phyloP scores from a whole-genome alignment of 2,113 vertebrate species.

The Tichodroma muraria region DNA sequence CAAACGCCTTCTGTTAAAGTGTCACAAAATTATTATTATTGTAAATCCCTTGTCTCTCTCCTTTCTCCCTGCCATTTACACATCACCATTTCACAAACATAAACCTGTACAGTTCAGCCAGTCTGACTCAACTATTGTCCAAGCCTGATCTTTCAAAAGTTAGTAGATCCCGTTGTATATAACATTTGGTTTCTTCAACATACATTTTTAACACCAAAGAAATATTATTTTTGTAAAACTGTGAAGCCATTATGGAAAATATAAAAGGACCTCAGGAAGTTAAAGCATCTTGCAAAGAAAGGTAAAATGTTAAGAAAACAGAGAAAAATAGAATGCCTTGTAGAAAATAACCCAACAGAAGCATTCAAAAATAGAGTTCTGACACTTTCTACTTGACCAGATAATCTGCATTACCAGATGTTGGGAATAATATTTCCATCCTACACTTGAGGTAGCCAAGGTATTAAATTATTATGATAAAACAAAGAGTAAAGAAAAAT shows the following conservation, averaged over 20 bases:
- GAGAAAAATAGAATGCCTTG: neutral
- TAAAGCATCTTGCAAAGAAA: neutral
- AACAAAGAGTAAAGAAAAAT: neutral
- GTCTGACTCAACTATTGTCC: neutral
- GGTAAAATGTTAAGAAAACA: neutral
- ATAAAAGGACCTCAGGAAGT: neutral
- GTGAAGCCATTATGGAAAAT: neutral
- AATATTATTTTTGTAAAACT: neutral
- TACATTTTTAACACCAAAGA: neutral
- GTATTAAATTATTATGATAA: neutral
- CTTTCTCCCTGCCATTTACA: neutral
- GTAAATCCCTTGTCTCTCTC: neutral
- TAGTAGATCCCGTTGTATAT: neutral
- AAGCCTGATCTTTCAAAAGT: neutral
- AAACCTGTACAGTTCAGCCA: neutral
- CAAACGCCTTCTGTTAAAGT: neutral
- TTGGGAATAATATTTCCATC: neutral
- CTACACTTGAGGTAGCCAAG: neutral
- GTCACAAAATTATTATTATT: neutral
- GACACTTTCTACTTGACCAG: neutral
- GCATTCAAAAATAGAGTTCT: neutral
- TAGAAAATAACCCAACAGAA: neutral
- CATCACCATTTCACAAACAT: neutral
- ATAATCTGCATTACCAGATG: neutral
- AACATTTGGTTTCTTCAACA: neutral